Evolutionary conservation across 2,113 vertebrate genomes (phyloP).

Genomic region (Mellivora capensis): DNA sequence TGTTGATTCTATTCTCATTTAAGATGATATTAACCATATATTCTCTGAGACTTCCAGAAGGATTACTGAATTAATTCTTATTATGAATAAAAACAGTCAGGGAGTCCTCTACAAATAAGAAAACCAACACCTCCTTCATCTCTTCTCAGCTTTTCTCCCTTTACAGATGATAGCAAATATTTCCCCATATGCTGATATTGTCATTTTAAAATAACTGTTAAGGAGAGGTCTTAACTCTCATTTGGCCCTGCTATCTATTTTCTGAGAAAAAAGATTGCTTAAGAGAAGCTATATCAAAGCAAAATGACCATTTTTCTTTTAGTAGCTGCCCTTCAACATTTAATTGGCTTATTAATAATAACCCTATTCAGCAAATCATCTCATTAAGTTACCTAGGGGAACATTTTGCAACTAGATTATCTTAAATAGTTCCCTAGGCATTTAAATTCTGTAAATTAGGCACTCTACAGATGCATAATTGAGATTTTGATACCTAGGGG

Average conservation of each 20-base stretch:
- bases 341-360: constrained; percentile 73
- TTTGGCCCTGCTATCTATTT: neutral
- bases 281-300: neutral
- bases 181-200: neutral
- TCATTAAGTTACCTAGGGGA: constrained; percentile 66
- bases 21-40: neutral
- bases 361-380: constrained; percentile 64
- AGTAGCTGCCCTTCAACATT: constrained; percentile 42
- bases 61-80: neutral
- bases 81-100: neutral
- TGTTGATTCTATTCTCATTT: neutral
- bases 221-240: neutral
- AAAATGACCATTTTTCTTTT: neutral
- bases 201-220: neutral
- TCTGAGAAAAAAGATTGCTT: neutral
- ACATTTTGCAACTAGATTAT: constrained; percentile 61
- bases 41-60: neutral
- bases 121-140: neutral
- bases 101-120: neutral
- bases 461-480: constrained; percentile 47
- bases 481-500: constrained; percentile 56
- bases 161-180: neutral
- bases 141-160: neutral
- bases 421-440: constrained; percentile 60
- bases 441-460: constrained; percentile 61